Evolutionary conservation across 1,140 invertebrate genomes (phyloP).

Genomic region (Drosophila leontia): DNA sequence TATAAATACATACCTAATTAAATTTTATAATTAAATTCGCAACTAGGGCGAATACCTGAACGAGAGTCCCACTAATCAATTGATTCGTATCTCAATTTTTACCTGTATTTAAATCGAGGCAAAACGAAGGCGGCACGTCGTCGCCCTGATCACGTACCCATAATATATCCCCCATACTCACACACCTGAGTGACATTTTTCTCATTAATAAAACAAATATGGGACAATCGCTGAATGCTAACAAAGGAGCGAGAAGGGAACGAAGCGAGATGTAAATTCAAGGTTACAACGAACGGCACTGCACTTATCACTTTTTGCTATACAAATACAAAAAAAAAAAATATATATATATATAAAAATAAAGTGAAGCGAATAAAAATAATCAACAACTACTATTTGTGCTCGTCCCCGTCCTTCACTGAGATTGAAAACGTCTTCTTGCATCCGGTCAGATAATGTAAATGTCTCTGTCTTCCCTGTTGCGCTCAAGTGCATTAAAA

Average conservation of each 20-base stretch:
- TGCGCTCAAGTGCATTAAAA: slow-evolving; percentile 6
- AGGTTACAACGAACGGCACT: slow-evolving; percentile 6
- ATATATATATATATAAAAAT: slow-evolving; percentile 4
- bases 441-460: slow-evolving; percentile 17
- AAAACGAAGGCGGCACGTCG: slow-evolving; percentile 10
- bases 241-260: neutral
- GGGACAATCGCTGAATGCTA: slow-evolving; percentile 12
- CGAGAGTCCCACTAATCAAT: neutral
- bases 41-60: neutral
- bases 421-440: neutral
- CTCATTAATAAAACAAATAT: slow-evolving; percentile 48
- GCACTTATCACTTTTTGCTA: slow-evolving; percentile 13
- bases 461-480: neutral
- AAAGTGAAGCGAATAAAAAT: neutral
- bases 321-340: neutral
- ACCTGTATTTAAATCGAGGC: slow-evolving; percentile 3
- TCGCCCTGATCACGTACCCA: slow-evolving; percentile 7
- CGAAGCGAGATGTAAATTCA: slow-evolving; percentile 26
- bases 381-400: slow-evolving; percentile 2
- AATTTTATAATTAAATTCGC: slow-evolving; percentile 4
- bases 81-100: slow-evolving; percentile 19
- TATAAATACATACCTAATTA: neutral
- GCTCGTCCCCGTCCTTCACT: slow-evolving; percentile 6
- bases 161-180: neutral
- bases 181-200: slow-evolving; percentile 14